Evolutionary conservation across 2,888 invertebrate genomes (phyloP), one percentile per base, ranked within the genome.

Genomic region (Caradrina kadenii): DNA sequence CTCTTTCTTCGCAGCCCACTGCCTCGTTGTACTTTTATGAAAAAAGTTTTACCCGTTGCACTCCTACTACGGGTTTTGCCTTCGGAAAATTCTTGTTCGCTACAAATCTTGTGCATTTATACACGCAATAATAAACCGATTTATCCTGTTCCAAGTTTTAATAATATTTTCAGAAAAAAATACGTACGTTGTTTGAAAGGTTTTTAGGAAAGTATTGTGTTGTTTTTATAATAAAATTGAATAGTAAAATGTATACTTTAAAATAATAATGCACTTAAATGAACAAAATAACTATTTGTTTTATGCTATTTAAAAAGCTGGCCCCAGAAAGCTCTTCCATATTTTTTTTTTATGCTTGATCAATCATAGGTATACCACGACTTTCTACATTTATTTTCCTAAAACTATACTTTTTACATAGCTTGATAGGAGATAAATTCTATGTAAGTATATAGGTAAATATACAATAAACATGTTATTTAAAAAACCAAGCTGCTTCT

Each of bases 1-100:
- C 88, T 90, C 88, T 89, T 92, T 91, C 92, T 92, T 92, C 86
- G 88, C 87, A 88, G 87, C 89, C 89, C 90, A 91, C 92, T 92
- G 90, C 90, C 88, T 89, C 90, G 89, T 86, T 88, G 90, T 91
- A 92, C 92, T 94, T 93, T 94, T 95, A 95, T 95, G 94, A 94
- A 94, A 94, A 94, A 95, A 95, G 91, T 95, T 95, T 93, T 86
- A 67, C 88, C 82, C 89, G 90, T 89, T 92, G 93, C 93, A 93
- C 89, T 93, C 84, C n/a, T 74, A 86, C 88, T 86, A 87, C 88
- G 84, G 87, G 83, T 86, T 87, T 86, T 82, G 85, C 85, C 85
- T 87, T 89, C 85, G 88, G 83, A 83, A 90, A 90, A 90, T 89
- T 90, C 84, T 83, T 83, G 78, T 87, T 88, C 76, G 82, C 86